These are phyloP conservation scores for Zingel zingel DNA, from an alignment of 2,113 vertebrate species.

Conservation along the genomic window DNA sequence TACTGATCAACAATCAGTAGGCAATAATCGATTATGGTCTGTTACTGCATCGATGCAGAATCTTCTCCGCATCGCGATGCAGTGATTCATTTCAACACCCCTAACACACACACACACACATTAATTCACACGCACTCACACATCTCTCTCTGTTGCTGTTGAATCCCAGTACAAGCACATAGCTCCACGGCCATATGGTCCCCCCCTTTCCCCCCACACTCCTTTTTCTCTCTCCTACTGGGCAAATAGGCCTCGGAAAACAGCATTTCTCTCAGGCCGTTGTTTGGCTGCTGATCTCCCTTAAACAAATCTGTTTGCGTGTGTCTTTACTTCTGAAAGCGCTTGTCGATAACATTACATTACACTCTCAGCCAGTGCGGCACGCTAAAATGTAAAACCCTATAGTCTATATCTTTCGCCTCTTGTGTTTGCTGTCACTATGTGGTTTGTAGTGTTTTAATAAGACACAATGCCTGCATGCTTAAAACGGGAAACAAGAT, in stretches of 20 bases:
- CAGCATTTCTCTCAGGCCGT: slow-evolving; percentile 40
- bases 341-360: slow-evolving; percentile 35
- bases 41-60: too few relatives aligned
- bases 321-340: slow-evolving; percentile 62
- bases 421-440: slow-evolving; percentile 18
- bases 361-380: slow-evolving; percentile 5
- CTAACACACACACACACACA: background rate
- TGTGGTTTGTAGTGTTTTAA: slow-evolving; percentile 24
- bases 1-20: too few relatives aligned
- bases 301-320: slow-evolving; percentile 46
- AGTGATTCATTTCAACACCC: too few relatives aligned
- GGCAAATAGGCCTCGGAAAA: slow-evolving; percentile 54
- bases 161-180: slow-evolving; percentile 69
- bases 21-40: too few relatives aligned
- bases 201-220: background rate
- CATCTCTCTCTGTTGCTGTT: slow-evolving; percentile 55
- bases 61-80: too few relatives aligned
- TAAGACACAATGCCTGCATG: slow-evolving; percentile 3
- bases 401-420: background rate
- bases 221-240: slow-evolving; percentile 39
- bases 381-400: slow-evolving; percentile 5
- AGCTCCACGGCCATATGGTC: slow-evolving; percentile 65
- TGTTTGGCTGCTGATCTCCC: slow-evolving; percentile 51
- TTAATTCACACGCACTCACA: background rate
- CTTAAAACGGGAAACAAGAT: background rate